These are phyloP conservation scores for Sparidentex hasta DNA, from an alignment of 2,797 vertebrate genomes.

Conservation along the genomic window DNA sequence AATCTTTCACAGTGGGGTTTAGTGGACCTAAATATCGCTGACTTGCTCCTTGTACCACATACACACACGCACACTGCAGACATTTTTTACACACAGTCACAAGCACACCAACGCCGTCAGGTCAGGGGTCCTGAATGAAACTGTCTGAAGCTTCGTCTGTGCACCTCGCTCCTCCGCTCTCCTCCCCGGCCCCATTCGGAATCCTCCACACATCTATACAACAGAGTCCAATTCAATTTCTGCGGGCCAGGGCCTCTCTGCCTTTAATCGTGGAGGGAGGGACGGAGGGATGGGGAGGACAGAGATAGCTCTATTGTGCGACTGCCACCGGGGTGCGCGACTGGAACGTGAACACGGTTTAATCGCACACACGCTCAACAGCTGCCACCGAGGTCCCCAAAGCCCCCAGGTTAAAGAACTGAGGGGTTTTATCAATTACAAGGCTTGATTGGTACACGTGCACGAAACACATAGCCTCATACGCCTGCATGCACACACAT, in stretches of 20 bases:
- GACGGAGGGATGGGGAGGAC: slow-evolving; percentile 52
- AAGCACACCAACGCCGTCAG: slow-evolving; percentile 46
- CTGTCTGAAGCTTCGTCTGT: slow-evolving; percentile 77
- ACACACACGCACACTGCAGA: slow-evolving; percentile 8
- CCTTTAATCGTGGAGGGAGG: slow-evolving; percentile 57
- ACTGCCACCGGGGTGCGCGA: slow-evolving; percentile 74
- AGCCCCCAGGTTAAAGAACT: slow-evolving; percentile 80
- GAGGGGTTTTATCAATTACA: slow-evolving; percentile 79
- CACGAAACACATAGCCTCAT: slow-evolving; percentile 53
- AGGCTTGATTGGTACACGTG: slow-evolving; percentile 77
- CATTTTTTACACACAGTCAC: slow-evolving; percentile 15
- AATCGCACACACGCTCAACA: slow-evolving; percentile 80
- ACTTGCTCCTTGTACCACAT: not conserved
- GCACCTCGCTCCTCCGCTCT: slow-evolving; percentile 44
- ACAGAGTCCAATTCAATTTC: slow-evolving; percentile 80
- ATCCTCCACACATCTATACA: slow-evolving; percentile 67
- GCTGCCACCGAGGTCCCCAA: slow-evolving; percentile 77
- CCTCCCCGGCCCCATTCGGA: slow-evolving; percentile 62
- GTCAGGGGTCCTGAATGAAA: slow-evolving; percentile 85
- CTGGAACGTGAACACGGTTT: slow-evolving; percentile 78
- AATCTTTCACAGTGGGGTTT: slow-evolving; percentile 6
- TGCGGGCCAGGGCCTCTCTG: slow-evolving; percentile 71
- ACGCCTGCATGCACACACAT: slow-evolving; percentile 56
- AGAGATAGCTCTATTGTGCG: slow-evolving; percentile 84
- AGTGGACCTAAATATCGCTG: slow-evolving; percentile 8